Percentiles rank a stretch among this genome's conserved stretches.
Evolutionary conservation across 2,888 invertebrate species (phyloP).

Genomic region (Netelia fuscicornis): DNA sequence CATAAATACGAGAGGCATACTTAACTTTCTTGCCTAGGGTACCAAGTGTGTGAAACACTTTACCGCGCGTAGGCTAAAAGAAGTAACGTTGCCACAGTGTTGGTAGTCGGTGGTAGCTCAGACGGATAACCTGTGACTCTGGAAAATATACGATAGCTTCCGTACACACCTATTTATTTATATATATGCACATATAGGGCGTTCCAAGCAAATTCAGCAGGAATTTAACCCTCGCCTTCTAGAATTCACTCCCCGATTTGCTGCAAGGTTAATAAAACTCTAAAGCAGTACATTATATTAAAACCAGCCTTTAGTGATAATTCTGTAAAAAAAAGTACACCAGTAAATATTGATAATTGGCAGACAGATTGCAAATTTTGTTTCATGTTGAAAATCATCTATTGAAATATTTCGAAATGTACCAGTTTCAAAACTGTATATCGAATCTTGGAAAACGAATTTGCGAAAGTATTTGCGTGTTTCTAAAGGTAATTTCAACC

Average conservation of each 20-base stretch:
- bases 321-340: too few species aligned
- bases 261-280: background rate
- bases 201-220: background rate
- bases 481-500: background rate
- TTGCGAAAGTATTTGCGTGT: background rate
- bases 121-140: background rate
- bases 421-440: background rate
- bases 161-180: background rate
- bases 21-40: background rate
- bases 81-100: background rate
- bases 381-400: too few species aligned
- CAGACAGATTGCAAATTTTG: too few species aligned
- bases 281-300: background rate
- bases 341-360: too few species aligned
- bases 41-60: background rate
- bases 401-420: background rate
- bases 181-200: background rate
- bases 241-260: background rate
- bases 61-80: background rate
- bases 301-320: too few species aligned
- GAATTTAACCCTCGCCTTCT: background rate
- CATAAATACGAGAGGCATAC: background rate
- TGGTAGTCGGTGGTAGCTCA: background rate
- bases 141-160: background rate
- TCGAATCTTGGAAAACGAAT: background rate